Percentiles rank a stretch among this genome's conserved stretches.
These are phyloP conservation scores for Hiodon alosoides DNA, from an alignment of 2,113 vertebrate genomes.

Conservation along the genomic window DNA sequence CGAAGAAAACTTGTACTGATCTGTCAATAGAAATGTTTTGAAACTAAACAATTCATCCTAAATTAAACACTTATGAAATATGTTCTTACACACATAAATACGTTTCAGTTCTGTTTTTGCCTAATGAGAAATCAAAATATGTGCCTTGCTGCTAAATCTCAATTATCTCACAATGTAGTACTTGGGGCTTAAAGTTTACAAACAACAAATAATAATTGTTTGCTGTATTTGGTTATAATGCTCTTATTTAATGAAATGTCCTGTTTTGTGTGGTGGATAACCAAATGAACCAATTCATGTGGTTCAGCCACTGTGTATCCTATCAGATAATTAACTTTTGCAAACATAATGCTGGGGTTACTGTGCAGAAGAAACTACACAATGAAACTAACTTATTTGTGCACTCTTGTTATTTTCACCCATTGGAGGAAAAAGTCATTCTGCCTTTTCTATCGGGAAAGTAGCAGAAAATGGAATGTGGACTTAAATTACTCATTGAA, in stretches of 20 bases:
- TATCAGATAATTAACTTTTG: slow-evolving; percentile 82
- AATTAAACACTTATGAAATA: not conserved
- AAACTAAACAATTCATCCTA: too few species aligned
- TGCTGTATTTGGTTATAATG: slow-evolving; percentile 52
- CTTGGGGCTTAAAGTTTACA: slow-evolving; percentile 24
- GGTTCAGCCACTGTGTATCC: slow-evolving; percentile 63
- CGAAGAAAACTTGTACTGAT: not conserved
- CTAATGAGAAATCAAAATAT: not conserved
- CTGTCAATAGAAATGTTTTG: too few species aligned
- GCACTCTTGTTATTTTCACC: slow-evolving; percentile 37
- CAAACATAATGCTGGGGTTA: slow-evolving; percentile 64
- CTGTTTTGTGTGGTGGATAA: slow-evolving; percentile 62
- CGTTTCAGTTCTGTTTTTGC: slow-evolving; percentile 1
- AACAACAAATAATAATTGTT: slow-evolving; percentile 55
- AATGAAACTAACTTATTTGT: slow-evolving; percentile 62
- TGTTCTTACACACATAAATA: not conserved
- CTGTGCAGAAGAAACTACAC: slow-evolving; percentile 52
- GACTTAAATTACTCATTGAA: too few species aligned
- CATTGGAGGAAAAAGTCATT: slow-evolving; percentile 29
- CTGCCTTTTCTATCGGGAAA: not conserved
- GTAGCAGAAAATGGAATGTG: not conserved
- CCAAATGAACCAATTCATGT: slow-evolving; percentile 64
- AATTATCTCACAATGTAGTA: slow-evolving; percentile 13
- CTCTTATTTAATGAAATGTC: slow-evolving; percentile 64
- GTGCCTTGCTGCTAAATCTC: slow-evolving; percentile 7